phyloP scores from a whole-genome alignment of 2,888 invertebrate species.

The Calameuta pallipes region DNA sequence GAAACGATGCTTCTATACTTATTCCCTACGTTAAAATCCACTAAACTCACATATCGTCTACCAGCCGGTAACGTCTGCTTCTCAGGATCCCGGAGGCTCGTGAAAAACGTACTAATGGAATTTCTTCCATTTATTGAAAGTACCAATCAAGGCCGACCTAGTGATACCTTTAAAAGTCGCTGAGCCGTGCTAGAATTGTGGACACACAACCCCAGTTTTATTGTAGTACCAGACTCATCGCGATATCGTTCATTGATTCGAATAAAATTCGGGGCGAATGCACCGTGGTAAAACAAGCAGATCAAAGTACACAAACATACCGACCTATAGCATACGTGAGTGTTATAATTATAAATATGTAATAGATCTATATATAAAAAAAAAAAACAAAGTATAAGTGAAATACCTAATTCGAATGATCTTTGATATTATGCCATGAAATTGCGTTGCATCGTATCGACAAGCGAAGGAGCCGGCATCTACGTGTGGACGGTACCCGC shows the following conservation, averaged over 20 bases:
- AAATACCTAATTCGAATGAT: neutral
- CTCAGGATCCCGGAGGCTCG: neutral
- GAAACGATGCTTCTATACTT: neutral
- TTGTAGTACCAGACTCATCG: neutral
- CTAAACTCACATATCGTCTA: neutral
- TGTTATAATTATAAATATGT: constrained; percentile 1
- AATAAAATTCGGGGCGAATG: neutral
- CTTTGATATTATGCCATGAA: constrained; percentile 23
- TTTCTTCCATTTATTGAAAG: neutral
- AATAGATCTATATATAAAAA: neutral
- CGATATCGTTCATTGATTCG: neutral
- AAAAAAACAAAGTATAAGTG: neutral
- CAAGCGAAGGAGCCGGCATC: constrained; percentile 35
- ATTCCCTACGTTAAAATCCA: neutral
- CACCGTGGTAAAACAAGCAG: neutral
- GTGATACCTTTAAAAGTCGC: neutral
- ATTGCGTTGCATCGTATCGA: constrained; percentile 11
- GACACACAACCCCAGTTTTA: neutral
- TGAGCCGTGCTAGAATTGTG: neutral
- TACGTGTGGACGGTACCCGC: constrained; percentile 27
- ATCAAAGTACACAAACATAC: neutral
- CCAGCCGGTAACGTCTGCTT: neutral
- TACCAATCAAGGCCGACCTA: neutral
- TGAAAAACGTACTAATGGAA: neutral
- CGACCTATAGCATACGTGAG: neutral